phyloP scores from a whole-genome alignment of 2,888 invertebrate species.

The Pinctada fucata region DNA sequence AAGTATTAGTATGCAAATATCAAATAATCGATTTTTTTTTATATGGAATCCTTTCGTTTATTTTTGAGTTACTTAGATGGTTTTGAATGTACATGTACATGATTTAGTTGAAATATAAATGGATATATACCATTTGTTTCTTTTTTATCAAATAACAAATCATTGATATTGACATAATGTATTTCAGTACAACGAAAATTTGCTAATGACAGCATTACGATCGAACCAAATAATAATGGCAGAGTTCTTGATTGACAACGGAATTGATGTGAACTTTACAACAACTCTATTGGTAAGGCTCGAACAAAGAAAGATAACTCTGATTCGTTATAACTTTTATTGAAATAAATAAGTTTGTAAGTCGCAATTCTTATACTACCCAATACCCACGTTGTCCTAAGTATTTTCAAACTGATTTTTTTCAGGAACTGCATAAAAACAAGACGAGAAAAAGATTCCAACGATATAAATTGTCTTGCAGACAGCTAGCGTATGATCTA shows the following conservation, averaged over 20 bases:
- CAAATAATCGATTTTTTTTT: neutral
- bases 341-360: too few species aligned
- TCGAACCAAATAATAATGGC: constrained; percentile 66
- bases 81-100: too few species aligned
- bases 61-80: neutral
- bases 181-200: constrained; percentile 71
- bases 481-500: constrained; percentile 73
- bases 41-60: constrained; percentile 3
- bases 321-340: neutral
- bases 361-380: too few species aligned
- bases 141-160: too few species aligned
- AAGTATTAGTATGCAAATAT: too few species aligned
- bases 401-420: neutral
- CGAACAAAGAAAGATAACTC: neutral
- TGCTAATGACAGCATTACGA: constrained; percentile 74
- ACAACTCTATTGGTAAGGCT: constrained; percentile 61
- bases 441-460: constrained; percentile 47
- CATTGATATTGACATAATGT: neutral
- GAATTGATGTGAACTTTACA: constrained; percentile 65
- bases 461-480: constrained; percentile 60
- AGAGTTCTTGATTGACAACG: constrained; percentile 74
- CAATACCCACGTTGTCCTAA: too few species aligned
- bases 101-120: too few species aligned
- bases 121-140: too few species aligned
- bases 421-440: constrained; percentile 42